Percentiles rank a stretch among this genome's conserved stretches.
These are phyloP conservation scores for Horisme vitalbata DNA, from an alignment of 2,888 invertebrate species.

Conservation along the genomic window DNA sequence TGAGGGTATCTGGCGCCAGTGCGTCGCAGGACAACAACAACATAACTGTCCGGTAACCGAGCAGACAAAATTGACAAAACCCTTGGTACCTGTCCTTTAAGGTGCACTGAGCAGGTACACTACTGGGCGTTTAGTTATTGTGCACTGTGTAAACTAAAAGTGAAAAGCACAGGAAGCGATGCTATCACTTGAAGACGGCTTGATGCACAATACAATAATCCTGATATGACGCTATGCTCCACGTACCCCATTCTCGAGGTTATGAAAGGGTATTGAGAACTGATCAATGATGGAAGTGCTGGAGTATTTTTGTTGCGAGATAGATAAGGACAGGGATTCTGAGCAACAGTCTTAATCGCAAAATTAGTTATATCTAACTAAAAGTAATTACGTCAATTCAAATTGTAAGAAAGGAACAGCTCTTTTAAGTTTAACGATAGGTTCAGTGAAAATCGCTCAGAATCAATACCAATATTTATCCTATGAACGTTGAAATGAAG, in stretches of 20 bases:
- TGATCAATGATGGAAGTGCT: conserved; percentile 10
- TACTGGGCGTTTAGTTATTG: conserved; percentile 46
- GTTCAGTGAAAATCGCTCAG: too few relatives aligned
- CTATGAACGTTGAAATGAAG: too few relatives aligned
- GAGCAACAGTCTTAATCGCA: too few relatives aligned
- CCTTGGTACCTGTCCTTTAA: conserved; percentile 59
- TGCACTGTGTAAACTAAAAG: conserved; percentile 48
- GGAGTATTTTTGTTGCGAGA: background rate
- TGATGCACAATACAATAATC: conserved; percentile 58
- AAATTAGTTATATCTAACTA: too few relatives aligned
- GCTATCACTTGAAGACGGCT: conserved; percentile 49
- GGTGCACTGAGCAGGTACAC: conserved; percentile 56
- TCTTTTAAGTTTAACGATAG: too few relatives aligned
- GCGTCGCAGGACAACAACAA: conserved; percentile 56
- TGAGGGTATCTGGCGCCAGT: conserved; percentile 68
- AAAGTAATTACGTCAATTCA: background rate
- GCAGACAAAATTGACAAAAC: conserved; percentile 48
- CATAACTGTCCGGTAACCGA: conserved; percentile 63
- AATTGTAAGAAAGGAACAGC: background rate
- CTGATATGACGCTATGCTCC: conserved; percentile 51
- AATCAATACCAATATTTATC: too few relatives aligned
- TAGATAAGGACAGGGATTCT: too few relatives aligned
- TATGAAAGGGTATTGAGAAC: conserved; percentile 38
- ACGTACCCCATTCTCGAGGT: conserved; percentile 45
- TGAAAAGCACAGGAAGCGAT: conserved; percentile 68